These are phyloP conservation scores for Brenthis daphne DNA, from an alignment of 2,888 invertebrate genomes.

Conservation along the genomic window DNA sequence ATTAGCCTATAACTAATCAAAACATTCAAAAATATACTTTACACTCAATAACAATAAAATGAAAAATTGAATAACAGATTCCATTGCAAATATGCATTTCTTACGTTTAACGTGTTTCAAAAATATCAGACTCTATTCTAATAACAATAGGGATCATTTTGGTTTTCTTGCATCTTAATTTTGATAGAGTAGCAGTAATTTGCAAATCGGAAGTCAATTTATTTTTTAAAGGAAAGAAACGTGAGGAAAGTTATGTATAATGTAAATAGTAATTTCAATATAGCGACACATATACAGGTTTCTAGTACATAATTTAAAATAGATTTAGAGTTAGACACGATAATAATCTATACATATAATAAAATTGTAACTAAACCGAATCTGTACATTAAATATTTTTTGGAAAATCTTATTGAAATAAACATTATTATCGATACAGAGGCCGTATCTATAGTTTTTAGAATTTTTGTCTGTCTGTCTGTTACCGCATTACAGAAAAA, in stretches of 20 bases:
- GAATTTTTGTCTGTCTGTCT: no score
- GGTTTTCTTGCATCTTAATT: slow-evolving; percentile 38
- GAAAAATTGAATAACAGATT: slow-evolving; percentile 30
- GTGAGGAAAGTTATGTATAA: slow-evolving; percentile 48
- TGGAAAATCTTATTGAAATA: no score
- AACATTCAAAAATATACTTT: slow-evolving; percentile 43
- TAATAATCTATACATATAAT: no score
- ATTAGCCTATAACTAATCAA: slow-evolving; percentile 40
- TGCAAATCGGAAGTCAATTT: slow-evolving; percentile 71
- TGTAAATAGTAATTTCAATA: slow-evolving; percentile 39
- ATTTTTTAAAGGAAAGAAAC: slow-evolving; percentile 49
- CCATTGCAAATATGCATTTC: slow-evolving; percentile 29
- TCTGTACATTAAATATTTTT: no score
- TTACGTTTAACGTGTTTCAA: not conserved
- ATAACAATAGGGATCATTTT: slow-evolving; percentile 43
- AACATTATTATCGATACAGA: no score
- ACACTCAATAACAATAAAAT: slow-evolving; percentile 17
- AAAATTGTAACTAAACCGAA: no score
- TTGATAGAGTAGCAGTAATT: slow-evolving; percentile 58
- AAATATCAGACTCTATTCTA: slow-evolving; percentile 38
- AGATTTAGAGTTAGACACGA: no score
- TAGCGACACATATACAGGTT: not conserved
- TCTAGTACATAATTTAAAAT: no score
- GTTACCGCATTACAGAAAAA: no score
- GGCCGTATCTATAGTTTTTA: no score